Evolutionary conservation across 2,888 invertebrate species (phyloP).

Genomic region (Ashinkailepas kermadecensis): DNA sequence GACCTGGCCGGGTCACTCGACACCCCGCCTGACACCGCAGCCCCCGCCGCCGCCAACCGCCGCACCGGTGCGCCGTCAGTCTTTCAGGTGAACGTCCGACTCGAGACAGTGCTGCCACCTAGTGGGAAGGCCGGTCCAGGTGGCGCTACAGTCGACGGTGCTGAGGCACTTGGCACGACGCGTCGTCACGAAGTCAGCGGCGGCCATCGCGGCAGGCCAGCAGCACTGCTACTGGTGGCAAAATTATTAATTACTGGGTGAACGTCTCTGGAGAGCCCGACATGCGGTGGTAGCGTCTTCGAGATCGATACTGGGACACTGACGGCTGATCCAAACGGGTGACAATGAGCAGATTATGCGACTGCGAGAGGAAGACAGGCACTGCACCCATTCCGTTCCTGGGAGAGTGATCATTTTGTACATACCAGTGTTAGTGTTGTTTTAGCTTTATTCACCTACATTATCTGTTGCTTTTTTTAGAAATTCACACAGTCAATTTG

Average conservation of each 20-base stretch:
- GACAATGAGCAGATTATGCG: neutral
- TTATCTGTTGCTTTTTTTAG: neutral
- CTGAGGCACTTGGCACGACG: too few relatives aligned
- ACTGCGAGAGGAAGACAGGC: too few relatives aligned
- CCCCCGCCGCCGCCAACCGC: neutral
- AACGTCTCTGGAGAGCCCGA: too few relatives aligned
- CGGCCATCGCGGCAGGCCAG: too few relatives aligned
- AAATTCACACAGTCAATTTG: neutral
- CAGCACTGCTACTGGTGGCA: too few relatives aligned
- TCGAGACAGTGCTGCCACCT: neutral
- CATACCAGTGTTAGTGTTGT: conserved; percentile 8
- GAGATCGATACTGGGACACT: too few relatives aligned
- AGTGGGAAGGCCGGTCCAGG: neutral
- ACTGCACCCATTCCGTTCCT: too few relatives aligned
- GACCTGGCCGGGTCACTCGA: neutral
- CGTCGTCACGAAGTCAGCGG: too few relatives aligned
- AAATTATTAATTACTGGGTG: too few relatives aligned
- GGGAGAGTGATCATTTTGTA: neutral
- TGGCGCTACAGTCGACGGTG: neutral
- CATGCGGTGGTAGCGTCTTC: too few relatives aligned
- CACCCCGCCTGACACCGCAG: too few relatives aligned
- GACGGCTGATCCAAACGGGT: neutral
- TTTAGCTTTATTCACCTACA: conserved; percentile 7
- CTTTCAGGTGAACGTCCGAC: neutral
- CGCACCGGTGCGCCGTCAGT: neutral